Base-by-base conservation (phyloP, 2,797 vertebrate genomes). In the Sandelia bainsii region DNA sequence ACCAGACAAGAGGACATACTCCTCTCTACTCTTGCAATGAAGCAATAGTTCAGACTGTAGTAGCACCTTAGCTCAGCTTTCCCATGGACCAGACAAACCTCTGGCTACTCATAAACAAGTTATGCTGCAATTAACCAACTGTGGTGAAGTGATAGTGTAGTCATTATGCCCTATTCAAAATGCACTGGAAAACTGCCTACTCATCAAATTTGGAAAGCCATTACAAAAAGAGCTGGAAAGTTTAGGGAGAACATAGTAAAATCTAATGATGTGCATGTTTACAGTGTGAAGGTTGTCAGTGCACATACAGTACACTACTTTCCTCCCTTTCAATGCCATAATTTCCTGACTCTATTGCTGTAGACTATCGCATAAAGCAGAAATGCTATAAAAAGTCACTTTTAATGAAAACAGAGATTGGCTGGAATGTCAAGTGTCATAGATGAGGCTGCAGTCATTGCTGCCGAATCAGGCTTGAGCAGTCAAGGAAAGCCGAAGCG, bases 401-500 rank as follows among this genome's bases (percentile, higher is more conserved):
- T 50, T 72, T 77, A 89, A 88, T 81, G 67, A 81, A 77, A 80
- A 74, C 1, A 64, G 42, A 77, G 57, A 86, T 75, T 59, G 71
- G 27, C 80, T 20, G 48, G 61, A 82, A 72, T 69, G 77, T 73
- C 67, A 48, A 61, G 52, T 42, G 37, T 39, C 4, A 22, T 19
- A 58, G 62, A 79, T 4, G 69, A 75, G 64, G 72, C 66, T 80
- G 74, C 54, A 57, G 70, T 86, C 79, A 63, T 54, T 81, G 79
- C 70, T 59, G 63, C 67, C 50, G 66, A 86, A 84, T 87, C 80
- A 53, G 72, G 81, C 81, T 77, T 81, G 83, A 88, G 87, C 86
- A 87, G 89, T 82, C 87, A 82, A 84, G 85, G 86, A 81, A 86
- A 87, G 80, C 72, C 44, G 19, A 6, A 22, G 75, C 27, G 62